Evolutionary conservation across 2,888 invertebrate species (phyloP).

Genomic region (Trissoscelio sp.): DNA sequence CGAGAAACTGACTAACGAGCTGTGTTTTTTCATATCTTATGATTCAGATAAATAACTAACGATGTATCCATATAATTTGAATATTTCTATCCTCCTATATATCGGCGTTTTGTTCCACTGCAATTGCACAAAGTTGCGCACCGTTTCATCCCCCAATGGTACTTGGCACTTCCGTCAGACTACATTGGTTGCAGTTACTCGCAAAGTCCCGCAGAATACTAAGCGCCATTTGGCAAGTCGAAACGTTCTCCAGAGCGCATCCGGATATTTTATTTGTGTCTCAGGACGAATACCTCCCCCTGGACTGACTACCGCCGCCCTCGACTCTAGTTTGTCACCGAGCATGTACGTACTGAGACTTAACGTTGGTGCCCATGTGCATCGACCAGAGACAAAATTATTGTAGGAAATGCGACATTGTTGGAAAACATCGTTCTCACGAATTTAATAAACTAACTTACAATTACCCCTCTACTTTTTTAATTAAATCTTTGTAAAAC

Average conservation of each 20-base stretch:
- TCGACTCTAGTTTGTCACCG: slow-evolving; percentile 66
- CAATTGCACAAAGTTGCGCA: slow-evolving; percentile 68
- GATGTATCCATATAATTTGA: slow-evolving; percentile 39
- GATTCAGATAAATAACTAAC: slow-evolving; percentile 31
- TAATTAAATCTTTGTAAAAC: background rate
- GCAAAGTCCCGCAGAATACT: slow-evolving; percentile 79
- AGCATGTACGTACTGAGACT: slow-evolving; percentile 54
- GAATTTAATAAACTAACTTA: slow-evolving; percentile 35
- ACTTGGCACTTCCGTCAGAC: slow-evolving; percentile 79
- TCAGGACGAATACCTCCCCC: slow-evolving; percentile 70
- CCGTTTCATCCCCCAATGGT: slow-evolving; percentile 69
- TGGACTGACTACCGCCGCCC: slow-evolving; percentile 63
- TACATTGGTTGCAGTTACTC: slow-evolving; percentile 77
- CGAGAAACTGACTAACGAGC: too few species aligned
- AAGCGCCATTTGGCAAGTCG: slow-evolving; percentile 80
- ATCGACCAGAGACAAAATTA: slow-evolving; percentile 59
- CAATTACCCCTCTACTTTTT: background rate
- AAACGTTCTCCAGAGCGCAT: slow-evolving; percentile 70
- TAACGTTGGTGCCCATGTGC: slow-evolving; percentile 56
- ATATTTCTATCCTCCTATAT: slow-evolving; percentile 51
- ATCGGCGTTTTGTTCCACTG: slow-evolving; percentile 60
- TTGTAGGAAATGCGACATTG: slow-evolving; percentile 42
- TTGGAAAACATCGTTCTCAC: slow-evolving; percentile 28
- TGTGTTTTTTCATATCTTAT: background rate
- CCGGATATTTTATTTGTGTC: slow-evolving; percentile 72